A percentile compares a stretch with the other conserved stretches of the same genome.
Conservation (phyloP, 1,140 invertebrate genomes). For the Antheraea pernyi region DNA sequence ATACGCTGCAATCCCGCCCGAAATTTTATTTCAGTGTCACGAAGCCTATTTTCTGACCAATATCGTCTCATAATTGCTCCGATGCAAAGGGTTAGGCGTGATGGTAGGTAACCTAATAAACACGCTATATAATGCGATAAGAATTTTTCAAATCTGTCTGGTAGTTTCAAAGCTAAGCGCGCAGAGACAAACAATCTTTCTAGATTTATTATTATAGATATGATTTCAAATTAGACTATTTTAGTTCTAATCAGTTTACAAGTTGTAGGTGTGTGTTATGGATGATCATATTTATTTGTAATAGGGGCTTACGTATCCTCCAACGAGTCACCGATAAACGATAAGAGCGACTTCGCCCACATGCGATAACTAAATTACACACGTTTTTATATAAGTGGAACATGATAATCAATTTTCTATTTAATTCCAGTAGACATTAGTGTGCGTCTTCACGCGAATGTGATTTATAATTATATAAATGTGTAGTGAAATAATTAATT, state of each 20-base stretch:
- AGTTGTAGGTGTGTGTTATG: background rate
- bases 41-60: too few relatives aligned
- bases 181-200: too few relatives aligned
- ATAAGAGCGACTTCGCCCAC: constrained; percentile 17
- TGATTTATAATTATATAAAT: constrained; percentile 59
- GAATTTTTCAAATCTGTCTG: too few relatives aligned
- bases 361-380: constrained; percentile 5
- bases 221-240: background rate
- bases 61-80: too few relatives aligned
- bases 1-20: too few relatives aligned
- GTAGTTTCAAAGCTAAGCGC: too few relatives aligned
- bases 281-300: background rate
- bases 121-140: too few relatives aligned
- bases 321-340: constrained; percentile 21
- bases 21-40: too few relatives aligned
- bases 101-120: too few relatives aligned
- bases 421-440: constrained; percentile 31
- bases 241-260: too few relatives aligned
- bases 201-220: too few relatives aligned
- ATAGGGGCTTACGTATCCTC: background rate
- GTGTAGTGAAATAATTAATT: constrained; percentile 52
- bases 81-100: too few relatives aligned
- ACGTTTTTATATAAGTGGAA: background rate
- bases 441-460: constrained; percentile 49
- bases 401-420: background rate